These are phyloP conservation scores for Lobophora halterata DNA, from an alignment of 2,888 invertebrate genomes.

Conservation along the genomic window DNA sequence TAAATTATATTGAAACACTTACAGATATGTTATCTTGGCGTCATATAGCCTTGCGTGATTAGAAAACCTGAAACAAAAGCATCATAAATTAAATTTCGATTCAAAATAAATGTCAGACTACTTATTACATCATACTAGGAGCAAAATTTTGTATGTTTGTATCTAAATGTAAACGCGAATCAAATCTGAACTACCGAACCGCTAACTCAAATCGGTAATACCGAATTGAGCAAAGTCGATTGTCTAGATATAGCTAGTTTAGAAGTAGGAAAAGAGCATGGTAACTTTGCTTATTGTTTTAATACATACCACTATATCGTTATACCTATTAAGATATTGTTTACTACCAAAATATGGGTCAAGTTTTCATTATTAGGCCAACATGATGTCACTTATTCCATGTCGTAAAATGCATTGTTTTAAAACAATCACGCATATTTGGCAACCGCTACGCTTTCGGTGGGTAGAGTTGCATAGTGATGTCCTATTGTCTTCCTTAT, in stretches of 20 bases:
- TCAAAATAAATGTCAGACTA: too few relatives aligned
- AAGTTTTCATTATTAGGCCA: background rate
- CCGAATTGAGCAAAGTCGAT: too few relatives aligned
- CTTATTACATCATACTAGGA: too few relatives aligned
- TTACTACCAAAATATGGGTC: slow-evolving; percentile 1
- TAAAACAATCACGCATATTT: slow-evolving; percentile 27
- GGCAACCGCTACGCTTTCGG: slow-evolving; percentile 14
- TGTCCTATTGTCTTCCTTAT: slow-evolving; percentile 46
- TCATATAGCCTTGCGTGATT: slow-evolving; percentile 64
- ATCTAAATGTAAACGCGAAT: too few relatives aligned
- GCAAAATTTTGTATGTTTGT: too few relatives aligned
- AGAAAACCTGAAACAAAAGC: slow-evolving; percentile 68
- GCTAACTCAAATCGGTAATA: too few relatives aligned
- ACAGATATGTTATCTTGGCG: slow-evolving; percentile 62
- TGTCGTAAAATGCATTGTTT: slow-evolving; percentile 19
- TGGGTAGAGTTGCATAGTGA: slow-evolving; percentile 14
- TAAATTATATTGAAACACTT: slow-evolving; percentile 41
- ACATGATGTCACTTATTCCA: slow-evolving; percentile 15
- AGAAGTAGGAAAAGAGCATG: too few relatives aligned
- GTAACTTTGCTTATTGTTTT: too few relatives aligned
- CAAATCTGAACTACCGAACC: too few relatives aligned
- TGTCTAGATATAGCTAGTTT: too few relatives aligned
- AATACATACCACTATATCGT: too few relatives aligned
- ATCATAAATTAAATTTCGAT: slow-evolving; percentile 8
- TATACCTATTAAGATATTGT: slow-evolving; percentile 9